Evolutionary conservation across 2,797 vertebrate species (phyloP).

Genomic region (Percopsis omiscomaycus): DNA sequence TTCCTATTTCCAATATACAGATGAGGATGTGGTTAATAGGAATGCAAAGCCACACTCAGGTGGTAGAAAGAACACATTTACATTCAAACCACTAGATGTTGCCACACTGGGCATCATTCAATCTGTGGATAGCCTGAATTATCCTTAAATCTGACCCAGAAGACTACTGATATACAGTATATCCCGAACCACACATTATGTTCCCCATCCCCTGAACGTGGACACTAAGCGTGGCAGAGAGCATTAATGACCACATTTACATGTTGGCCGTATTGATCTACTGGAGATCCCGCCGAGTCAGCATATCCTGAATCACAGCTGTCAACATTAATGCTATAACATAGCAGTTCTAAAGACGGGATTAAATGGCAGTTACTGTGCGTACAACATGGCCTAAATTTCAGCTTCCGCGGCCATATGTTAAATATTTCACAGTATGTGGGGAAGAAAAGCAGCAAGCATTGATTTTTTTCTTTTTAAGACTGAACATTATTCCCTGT

Average conservation of each 20-base stretch:
- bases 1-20: constrained; percentile 48
- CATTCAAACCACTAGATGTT: constrained; percentile 40
- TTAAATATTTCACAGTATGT: neutral
- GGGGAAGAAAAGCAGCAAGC: neutral
- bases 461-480: neutral
- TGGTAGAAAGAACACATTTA: constrained; percentile 40
- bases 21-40: constrained; percentile 43
- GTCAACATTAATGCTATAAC: constrained; percentile 70
- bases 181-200: neutral
- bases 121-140: constrained; percentile 30
- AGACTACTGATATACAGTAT: neutral
- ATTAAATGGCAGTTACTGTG: constrained; percentile 48
- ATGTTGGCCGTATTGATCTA: constrained; percentile 65
- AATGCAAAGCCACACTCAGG: constrained; percentile 38
- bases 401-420: neutral
- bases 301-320: constrained; percentile 66
- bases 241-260: constrained; percentile 71
- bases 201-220: constrained; percentile 36
- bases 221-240: constrained; percentile 42
- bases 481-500: neutral
- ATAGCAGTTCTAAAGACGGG: constrained; percentile 54
- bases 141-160: neutral
- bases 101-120: constrained; percentile 14
- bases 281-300: constrained; percentile 45
- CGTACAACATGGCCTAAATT: constrained; percentile 31